A percentile compares a stretch with the other conserved stretches of the same genome.
phyloP scores from a whole-genome alignment of 2,113 vertebrate species.

The human region GRCh38 chr18:59006501-59007000 shows the following conservation, averaged over 20 bases:
- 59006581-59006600: accelerated
- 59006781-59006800: neutral
- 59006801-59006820: neutral
- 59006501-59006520: neutral
- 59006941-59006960: neutral
- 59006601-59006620: neutral
- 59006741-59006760: neutral
- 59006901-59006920: neutral
- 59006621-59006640: neutral
- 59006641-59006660: too few species aligned
- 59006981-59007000: neutral
- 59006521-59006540: neutral
- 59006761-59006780: neutral
- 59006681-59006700: neutral
- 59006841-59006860: neutral
- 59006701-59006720: neutral
- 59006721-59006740: neutral
- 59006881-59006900: neutral
- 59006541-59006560: neutral
- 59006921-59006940: neutral
- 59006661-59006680: neutral
- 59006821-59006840: neutral
- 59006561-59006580: neutral
- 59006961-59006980: neutral
- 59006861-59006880: neutral